Evolutionary conservation across 2,888 invertebrate genomes (phyloP), one percentile per base, ranked within the genome.

Genomic region (Drosophila heteroneura): DNA sequence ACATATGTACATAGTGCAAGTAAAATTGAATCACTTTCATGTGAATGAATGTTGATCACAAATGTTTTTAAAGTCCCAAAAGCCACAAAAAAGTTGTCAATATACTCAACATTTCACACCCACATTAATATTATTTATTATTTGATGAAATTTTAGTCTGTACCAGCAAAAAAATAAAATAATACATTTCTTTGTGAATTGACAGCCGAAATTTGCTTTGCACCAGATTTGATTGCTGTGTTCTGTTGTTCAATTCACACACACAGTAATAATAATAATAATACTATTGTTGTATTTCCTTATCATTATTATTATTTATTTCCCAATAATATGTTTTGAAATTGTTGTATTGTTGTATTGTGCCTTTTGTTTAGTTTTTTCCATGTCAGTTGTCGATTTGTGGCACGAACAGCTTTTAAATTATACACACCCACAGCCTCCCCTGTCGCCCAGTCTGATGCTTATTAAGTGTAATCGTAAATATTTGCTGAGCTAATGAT

Each of bases 401-500:
- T 70, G 63, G 54, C 66, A 64, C 22, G 10, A 67, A 19, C 52
- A 62, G 59, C 66, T 70, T 68, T 57, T 60, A 66, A 70, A 70
- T 60, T 63, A n/a, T 32, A 28, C 58, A 19, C 61, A 26, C 41
- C 22, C 41, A 32, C 22, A 16, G 16, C 47, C 47, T 47, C 26
- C 28, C 37, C 19, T 47, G 44, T 14, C 37, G 33, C 41, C 35
- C 26, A 14, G 35, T 47, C 26, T 26, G 28, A 26, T 56, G 19
- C 68, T 71, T 57, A 59, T 61, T 66, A 71, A 70, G 51, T 70
- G 65, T 65, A 76, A 81, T 79, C 74, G 68, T 77, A 82, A 83
- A 74, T 80, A 82, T 80, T 74, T 76, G 83, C 80, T 70, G 80
- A 82, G 52, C 74, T 78, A 80, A 75, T 65, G 66, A 67, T 69